Evolutionary conservation across 1,140 invertebrate species (phyloP), one percentile per base, ranked within the genome.

Genomic region (Apis dorsata): DNA sequence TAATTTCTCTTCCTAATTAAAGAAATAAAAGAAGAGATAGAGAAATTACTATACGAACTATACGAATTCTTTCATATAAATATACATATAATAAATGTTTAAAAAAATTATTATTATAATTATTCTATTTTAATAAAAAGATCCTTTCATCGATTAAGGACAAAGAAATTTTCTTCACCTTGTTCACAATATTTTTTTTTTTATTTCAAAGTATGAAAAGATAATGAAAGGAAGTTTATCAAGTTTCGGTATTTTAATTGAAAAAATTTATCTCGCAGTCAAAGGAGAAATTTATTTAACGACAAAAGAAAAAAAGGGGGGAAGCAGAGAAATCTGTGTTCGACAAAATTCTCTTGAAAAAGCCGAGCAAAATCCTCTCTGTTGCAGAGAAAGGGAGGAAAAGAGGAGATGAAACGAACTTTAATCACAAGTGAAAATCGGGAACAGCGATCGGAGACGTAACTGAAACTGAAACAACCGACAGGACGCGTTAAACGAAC

Each of bases 401-500:
- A 28, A 28, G 28, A 34, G 28, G 55, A 73, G 71, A 59, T 15
- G 71, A 34, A 73, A 73, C 71, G 71, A 73, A 73, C 55, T 73
- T 73, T 59, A 73, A 73, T 73, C 71, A n/a, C 28, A 73, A 73
- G 71, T 73, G 55, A 73, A 73, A 73, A 73, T 73, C 53, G 71
- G 28, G 28, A 59, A 59, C 71, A 73, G 55, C 71, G 71, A 73
- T 73, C 53, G 28, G 55, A 73, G 71, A 73, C 71, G 71, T 44
- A 55, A 73, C 71, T 59, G 71, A 73, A 73, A 73, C 71, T 73
- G 55, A 73, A 73, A 73, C 55, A 34, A 70, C 44, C 28, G 19
- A 59, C 71, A 21, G 28, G 21, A 59, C 71, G 71, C 55, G 55
- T 73, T 73, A 73, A 73, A 73, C 71, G 71, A 73, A 73, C 55